Conservation (phyloP, 2,888 invertebrate species). For the Eupsilia transversa region DNA sequence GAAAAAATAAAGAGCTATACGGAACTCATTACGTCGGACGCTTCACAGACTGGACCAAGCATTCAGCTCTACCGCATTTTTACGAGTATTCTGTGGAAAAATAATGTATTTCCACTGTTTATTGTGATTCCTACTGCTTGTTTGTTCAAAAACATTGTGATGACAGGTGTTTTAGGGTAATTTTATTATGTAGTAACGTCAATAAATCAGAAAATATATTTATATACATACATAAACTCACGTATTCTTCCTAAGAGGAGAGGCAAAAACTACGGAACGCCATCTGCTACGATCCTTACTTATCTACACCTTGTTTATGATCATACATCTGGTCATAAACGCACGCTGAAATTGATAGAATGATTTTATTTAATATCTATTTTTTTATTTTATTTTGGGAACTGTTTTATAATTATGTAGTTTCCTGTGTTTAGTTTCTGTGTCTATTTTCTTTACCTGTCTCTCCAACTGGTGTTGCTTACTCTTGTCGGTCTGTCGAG, state of each 20-base stretch:
- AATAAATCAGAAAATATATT: too few species aligned
- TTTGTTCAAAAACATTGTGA: slow-evolving; percentile 51
- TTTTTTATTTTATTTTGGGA: not conserved
- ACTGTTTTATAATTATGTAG: not conserved
- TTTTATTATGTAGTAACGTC: too few species aligned
- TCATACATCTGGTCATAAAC: too few species aligned
- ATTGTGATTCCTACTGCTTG: slow-evolving; percentile 49
- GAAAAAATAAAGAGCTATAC: slow-evolving; percentile 42
- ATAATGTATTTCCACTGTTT: slow-evolving; percentile 58
- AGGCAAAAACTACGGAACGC: too few species aligned
- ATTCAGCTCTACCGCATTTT: slow-evolving; percentile 36
- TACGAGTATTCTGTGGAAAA: slow-evolving; percentile 60
- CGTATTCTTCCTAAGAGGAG: too few species aligned
- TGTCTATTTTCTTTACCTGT: not conserved
- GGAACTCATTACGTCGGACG: slow-evolving; percentile 50
- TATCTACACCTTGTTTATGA: too few species aligned
- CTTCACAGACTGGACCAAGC: slow-evolving; percentile 12
- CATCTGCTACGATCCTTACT: too few species aligned
- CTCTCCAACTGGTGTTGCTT: not conserved
- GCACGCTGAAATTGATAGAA: too few species aligned
- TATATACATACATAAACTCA: too few species aligned
- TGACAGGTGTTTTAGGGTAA: slow-evolving; percentile 58
- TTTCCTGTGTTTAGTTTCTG: slow-evolving; percentile 1
- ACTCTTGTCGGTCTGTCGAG: not conserved
- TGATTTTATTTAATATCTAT: slow-evolving; percentile 1